Evolutionary conservation across 2,113 vertebrate species (phyloP), one percentile per base, ranked within the genome.

Genomic region (Neopipo cinnamomea): DNA sequence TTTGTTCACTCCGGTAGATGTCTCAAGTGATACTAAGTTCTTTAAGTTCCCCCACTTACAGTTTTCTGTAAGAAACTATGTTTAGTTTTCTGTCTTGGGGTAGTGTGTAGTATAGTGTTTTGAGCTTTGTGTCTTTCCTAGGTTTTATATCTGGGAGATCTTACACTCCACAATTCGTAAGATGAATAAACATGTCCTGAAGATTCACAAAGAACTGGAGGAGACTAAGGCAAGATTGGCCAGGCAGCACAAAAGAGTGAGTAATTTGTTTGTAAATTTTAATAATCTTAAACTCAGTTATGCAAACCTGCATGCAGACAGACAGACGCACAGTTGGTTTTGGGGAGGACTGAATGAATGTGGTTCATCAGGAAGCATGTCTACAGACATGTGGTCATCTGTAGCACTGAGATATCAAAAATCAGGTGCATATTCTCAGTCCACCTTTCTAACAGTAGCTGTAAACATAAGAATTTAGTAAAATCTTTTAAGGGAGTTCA

Each of bases 101-200:
- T 46, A 37, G 35, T 12, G 14, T 41, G 8, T 44, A 30, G 46
- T n/a, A 22, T 58, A 58, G 25, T 35, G 15, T 37, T 83, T 68
- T 84, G 85, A 80, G 59, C n/a, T 66, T 68, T 85, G 14, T 65
- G 81, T 84, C 42, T 76, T 85, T 78, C 9, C 13, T 96, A 99
- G 99, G 96, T 98, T 99, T 83, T 99, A 99, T 85, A 97, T 99
- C 66, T 99, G 99, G 99, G 99, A 99, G 98, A 99, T 99, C 84
- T 97, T 99, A 58, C 99, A 99, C 95, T 99, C 99, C 20, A 99
- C 99, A 65, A 99, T 99, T 94, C 98, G 99, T 37, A 99, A 99
- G 97, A 99, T 99, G 99, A 99, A 99, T 97, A 99, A 99, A 89
- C 99, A 99, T 8, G 99, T 99, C 85, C 97, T 99, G 97, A 99